phyloP scores from a whole-genome alignment of 2,888 invertebrate species.

The Lymantria dispar region DNA sequence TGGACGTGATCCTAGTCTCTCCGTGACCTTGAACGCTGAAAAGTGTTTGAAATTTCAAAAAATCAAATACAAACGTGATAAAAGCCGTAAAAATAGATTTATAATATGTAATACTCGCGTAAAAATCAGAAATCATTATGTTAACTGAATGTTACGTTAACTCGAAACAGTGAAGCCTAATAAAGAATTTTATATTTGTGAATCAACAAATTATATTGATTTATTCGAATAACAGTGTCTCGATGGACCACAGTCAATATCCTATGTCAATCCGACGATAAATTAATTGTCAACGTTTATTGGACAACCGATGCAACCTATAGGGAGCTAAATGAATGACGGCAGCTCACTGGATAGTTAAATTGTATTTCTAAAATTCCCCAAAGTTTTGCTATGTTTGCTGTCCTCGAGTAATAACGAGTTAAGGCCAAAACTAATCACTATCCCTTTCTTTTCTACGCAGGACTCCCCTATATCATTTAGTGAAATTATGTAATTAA shows the following conservation, averaged over 20 bases:
- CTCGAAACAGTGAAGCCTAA: neutral
- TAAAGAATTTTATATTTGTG: neutral
- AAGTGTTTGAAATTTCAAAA: too few relatives aligned
- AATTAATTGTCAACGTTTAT: conserved; percentile 62
- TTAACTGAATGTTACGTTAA: too few relatives aligned
- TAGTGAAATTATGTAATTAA: too few relatives aligned
- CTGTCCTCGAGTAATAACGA: neutral
- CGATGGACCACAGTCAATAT: conserved; percentile 13
- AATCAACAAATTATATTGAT: conserved; percentile 6
- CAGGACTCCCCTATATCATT: too few relatives aligned
- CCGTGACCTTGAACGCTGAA: too few relatives aligned
- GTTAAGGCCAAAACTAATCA: neutral
- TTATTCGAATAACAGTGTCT: conserved; percentile 16
- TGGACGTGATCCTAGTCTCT: too few relatives aligned
- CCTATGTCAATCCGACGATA: conserved; percentile 50
- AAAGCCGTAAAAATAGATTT: too few relatives aligned
- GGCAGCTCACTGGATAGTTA: neutral
- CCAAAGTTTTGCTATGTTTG: neutral
- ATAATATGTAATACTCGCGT: too few relatives aligned
- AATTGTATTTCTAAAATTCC: neutral
- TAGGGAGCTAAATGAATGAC: conserved; percentile 16
- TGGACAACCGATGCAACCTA: conserved; percentile 49
- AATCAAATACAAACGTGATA: too few relatives aligned
- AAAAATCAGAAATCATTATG: too few relatives aligned
- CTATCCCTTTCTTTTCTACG: too few relatives aligned